Conservation (phyloP, 2,888 invertebrate genomes). For the Papilio elwesi region DNA sequence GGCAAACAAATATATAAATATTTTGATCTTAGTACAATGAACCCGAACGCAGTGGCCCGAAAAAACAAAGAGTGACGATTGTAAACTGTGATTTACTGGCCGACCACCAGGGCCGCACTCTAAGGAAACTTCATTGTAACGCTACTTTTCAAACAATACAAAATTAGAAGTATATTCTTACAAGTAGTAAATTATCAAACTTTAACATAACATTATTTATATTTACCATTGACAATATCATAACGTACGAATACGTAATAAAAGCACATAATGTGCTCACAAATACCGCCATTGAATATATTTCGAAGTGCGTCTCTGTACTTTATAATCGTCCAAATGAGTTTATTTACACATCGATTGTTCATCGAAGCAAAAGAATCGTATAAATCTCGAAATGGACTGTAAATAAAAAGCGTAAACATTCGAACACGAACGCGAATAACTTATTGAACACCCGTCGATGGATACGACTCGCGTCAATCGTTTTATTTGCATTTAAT, state of each 20-base stretch:
- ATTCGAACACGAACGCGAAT: slow-evolving; percentile 11
- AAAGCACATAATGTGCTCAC: not conserved
- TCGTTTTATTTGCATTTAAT: slow-evolving; percentile 29
- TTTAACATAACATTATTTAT: too few species aligned
- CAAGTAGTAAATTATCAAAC: too few species aligned
- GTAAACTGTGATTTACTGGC: slow-evolving; percentile 36
- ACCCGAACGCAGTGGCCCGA: slow-evolving; percentile 46
- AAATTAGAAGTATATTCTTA: not conserved
- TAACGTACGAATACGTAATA: not conserved
- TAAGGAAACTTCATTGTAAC: not conserved
- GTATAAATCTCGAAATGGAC: slow-evolving; percentile 29
- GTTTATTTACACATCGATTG: slow-evolving; percentile 33
- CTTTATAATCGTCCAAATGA: slow-evolving; percentile 28
- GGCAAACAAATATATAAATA: slow-evolving; percentile 40
- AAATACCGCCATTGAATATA: not conserved
- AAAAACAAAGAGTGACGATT: slow-evolving; percentile 48
- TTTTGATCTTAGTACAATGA: slow-evolving; percentile 53
- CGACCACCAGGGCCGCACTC: slow-evolving; percentile 24
- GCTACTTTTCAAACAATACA: not conserved
- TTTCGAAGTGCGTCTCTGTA: slow-evolving; percentile 18
- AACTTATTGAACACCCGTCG: slow-evolving; percentile 19
- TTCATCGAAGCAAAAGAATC: slow-evolving; percentile 26
- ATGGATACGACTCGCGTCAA: slow-evolving; percentile 26
- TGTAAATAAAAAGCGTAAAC: slow-evolving; percentile 31
- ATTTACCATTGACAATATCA: not conserved